Base-by-base conservation (phyloP, 2,113 vertebrate genomes). In the Aptenodytes forsteri region DNA sequence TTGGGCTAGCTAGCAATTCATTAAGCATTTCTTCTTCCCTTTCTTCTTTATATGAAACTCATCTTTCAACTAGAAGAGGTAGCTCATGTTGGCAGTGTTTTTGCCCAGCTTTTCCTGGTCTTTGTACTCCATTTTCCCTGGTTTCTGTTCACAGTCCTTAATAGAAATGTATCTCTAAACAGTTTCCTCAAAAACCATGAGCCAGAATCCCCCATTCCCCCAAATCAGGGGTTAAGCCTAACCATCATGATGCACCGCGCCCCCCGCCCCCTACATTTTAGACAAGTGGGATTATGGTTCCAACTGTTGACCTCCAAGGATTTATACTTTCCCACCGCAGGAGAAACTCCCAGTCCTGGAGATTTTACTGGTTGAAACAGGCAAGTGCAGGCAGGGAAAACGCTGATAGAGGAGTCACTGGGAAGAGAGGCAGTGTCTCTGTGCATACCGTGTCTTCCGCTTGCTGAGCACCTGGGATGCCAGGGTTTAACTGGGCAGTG, bases 381-480 rank as follows among this genome's bases (percentile, higher is more conserved):
- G 23, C 25, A 47, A 64, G 47, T 1, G 7, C 46, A 65, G 5
- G 10, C 3, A 10, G 29, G 55, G 27, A 56, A 90, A 80, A 65
- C 0, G 1, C 14, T 16, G 7, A 1, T 4, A 23, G 65, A 67
- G 38, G 34, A 29, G 23, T 80, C 52, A 47, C 4, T 50, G 49
- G 22, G 22, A 50, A 50, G 49, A 50, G 49, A 50, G 49, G 49
- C 49, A 13, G 12, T 12, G 3, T 42, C 40, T 66, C 47, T 0
- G 0, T 9, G 7, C 2, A 2, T 20, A 36, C 30, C 0, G 0
- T 22, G 9, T n/a, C 17, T 72, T 67, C 44, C 82, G 71, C 46
- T 80, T 0, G 0, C 64, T 25, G 38, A 78, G 42, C 46, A 58
- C 52, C 46, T 79, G 70, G 50, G n/a, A 23, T 59, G 25, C 30